Conservation (phyloP, 2,113 vertebrate genomes). For the Anthoscopus minutus region DNA sequence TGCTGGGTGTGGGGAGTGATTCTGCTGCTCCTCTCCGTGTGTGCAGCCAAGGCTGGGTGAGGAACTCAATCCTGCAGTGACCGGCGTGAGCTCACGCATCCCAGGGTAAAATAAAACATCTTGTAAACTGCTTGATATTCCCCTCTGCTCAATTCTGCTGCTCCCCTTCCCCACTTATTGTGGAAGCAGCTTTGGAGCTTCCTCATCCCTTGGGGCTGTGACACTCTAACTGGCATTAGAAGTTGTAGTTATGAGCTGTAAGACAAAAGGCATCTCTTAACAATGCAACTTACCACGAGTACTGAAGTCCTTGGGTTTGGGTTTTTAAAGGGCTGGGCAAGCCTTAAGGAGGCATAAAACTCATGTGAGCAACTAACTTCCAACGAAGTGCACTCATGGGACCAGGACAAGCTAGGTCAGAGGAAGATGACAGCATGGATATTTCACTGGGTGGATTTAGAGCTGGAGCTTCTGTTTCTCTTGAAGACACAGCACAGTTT, state of each 20-base stretch:
- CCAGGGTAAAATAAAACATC: not conserved
- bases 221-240: not conserved
- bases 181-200: not conserved
- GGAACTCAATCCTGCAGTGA: not conserved
- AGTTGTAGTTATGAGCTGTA: not conserved
- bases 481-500: not conserved
- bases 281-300: not conserved
- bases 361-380: not conserved
- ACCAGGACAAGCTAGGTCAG: not conserved
- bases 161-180: not conserved
- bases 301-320: not conserved
- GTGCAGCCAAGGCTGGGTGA: not conserved
- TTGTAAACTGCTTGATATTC: not conserved
- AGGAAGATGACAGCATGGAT: not conserved
- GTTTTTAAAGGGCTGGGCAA: not conserved
- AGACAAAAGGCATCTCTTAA: not conserved
- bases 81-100: not conserved
- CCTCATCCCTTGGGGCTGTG: not conserved
- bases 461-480: not conserved
- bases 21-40: rapidly evolving
- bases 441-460: not conserved
- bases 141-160: not conserved
- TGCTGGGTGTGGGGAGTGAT: not conserved
- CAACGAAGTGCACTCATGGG: not conserved
- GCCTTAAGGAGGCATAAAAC: not conserved